Conservation (phyloP, 2,113 vertebrate genomes). For the Caranx ignobilis region DNA sequence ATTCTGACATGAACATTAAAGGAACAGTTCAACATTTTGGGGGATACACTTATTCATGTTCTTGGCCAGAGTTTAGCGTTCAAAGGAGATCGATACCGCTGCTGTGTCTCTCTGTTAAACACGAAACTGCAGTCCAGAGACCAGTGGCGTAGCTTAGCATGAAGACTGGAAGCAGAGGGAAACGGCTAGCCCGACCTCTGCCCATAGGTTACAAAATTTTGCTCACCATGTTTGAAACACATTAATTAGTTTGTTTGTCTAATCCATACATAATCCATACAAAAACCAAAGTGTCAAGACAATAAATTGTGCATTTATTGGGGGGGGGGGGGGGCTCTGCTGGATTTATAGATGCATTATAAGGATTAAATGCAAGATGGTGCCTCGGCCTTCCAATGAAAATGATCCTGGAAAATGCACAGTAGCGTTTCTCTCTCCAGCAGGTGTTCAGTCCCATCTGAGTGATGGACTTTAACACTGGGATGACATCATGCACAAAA, state of each 20-base stretch:
- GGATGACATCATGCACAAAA: too few species aligned
- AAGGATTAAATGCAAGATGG: not conserved
- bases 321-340: not conserved
- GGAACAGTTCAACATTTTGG: conserved; percentile 8
- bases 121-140: not conserved
- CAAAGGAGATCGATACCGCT: not conserved
- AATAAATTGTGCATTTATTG: not conserved
- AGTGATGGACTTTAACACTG: too few species aligned
- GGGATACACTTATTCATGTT: not conserved
- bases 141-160: not conserved
- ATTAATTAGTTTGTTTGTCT: not conserved
- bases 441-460: too few species aligned
- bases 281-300: not conserved
- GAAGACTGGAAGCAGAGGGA: not conserved
- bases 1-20: conserved; percentile 1
- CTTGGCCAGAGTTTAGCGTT: not conserved
- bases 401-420: not conserved
- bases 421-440: not conserved
- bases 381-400: not conserved
- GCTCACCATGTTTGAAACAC: not conserved
- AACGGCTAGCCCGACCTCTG: not conserved
- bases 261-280: not conserved
- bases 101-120: not conserved
- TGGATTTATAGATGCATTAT: not conserved
- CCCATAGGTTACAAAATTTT: not conserved